A percentile compares a stretch with the other conserved stretches of the same genome.
phyloP scores from a whole-genome alignment of 2,797 vertebrate species.

The Schizothorax lantsangensis region DNA sequence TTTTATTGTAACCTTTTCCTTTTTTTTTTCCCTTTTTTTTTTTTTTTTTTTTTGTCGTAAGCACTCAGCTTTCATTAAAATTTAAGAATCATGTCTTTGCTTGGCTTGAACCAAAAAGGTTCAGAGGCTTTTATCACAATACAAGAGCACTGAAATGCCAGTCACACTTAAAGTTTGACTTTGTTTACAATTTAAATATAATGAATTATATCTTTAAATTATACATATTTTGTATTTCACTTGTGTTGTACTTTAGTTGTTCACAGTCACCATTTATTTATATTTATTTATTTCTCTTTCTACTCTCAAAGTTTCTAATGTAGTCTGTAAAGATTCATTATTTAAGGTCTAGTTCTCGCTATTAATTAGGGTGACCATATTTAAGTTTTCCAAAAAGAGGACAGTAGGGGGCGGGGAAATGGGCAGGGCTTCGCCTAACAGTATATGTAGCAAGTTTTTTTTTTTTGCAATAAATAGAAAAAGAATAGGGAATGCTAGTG shows the following conservation, averaged over 20 bases:
- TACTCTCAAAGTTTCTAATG: not conserved
- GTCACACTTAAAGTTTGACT: not conserved
- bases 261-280: not conserved
- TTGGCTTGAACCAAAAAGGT: not conserved
- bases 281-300: not conserved
- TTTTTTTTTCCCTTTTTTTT: too few species aligned
- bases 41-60: constrained; percentile 6
- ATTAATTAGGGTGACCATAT: too few species aligned
- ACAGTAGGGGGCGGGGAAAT: too few species aligned
- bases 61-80: constrained; percentile 46
- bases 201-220: not conserved
- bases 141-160: not conserved
- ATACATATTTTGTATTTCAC: not conserved
- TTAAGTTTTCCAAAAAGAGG: too few species aligned
- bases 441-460: too few species aligned
- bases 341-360: too few species aligned
- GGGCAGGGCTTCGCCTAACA: too few species aligned
- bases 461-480: too few species aligned
- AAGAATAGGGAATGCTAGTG: too few species aligned
- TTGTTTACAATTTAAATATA: not conserved
- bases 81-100: constrained; percentile 19
- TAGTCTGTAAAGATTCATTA: not conserved
- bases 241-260: not conserved
- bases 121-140: constrained; percentile 4
- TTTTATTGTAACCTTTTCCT: not conserved